A percentile compares a stretch with the other conserved stretches of the same genome.
phyloP scores from a whole-genome alignment of 2,888 invertebrate species.

The Tanytarsus gracilentus region DNA sequence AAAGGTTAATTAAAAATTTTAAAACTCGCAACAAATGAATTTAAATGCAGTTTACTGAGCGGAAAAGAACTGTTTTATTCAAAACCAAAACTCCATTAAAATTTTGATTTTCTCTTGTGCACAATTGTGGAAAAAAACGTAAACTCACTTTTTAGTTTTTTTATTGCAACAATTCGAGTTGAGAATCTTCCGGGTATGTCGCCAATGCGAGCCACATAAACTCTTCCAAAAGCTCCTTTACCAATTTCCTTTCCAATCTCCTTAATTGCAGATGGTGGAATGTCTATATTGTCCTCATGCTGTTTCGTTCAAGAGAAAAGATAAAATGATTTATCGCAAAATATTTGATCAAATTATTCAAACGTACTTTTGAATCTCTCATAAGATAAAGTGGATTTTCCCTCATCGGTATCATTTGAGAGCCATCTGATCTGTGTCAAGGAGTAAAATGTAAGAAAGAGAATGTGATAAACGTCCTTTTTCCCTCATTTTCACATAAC shows the following conservation, averaged over 20 bases:
- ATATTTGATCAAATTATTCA: background rate
- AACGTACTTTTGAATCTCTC: slow-evolving; percentile 9
- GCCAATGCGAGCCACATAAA: slow-evolving; percentile 56
- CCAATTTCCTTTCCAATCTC: slow-evolving; percentile 49
- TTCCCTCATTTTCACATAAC: background rate
- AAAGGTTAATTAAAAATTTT: too few species aligned
- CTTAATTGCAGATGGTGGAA: slow-evolving; percentile 35
- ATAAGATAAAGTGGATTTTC: slow-evolving; percentile 9
- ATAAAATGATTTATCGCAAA: slow-evolving; percentile 12
- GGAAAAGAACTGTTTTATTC: background rate
- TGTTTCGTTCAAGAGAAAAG: slow-evolving; percentile 8
- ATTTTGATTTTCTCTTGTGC: too few species aligned
- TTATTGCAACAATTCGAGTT: slow-evolving; percentile 58
- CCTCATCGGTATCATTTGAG: slow-evolving; percentile 14
- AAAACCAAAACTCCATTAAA: background rate
- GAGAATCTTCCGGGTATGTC: slow-evolving; percentile 45
- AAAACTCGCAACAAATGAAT: too few species aligned
- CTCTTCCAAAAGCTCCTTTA: slow-evolving; percentile 67
- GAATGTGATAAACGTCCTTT: background rate
- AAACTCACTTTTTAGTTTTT: slow-evolving; percentile 58
- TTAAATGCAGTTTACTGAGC: too few species aligned
- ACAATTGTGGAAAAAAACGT: too few species aligned
- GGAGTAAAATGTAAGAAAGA: background rate
- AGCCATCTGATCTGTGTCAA: background rate
- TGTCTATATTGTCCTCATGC: slow-evolving; percentile 46